These are phyloP conservation scores for Antheraea assamensis DNA, from an alignment of 2,888 invertebrate genomes.

Conservation along the genomic window DNA sequence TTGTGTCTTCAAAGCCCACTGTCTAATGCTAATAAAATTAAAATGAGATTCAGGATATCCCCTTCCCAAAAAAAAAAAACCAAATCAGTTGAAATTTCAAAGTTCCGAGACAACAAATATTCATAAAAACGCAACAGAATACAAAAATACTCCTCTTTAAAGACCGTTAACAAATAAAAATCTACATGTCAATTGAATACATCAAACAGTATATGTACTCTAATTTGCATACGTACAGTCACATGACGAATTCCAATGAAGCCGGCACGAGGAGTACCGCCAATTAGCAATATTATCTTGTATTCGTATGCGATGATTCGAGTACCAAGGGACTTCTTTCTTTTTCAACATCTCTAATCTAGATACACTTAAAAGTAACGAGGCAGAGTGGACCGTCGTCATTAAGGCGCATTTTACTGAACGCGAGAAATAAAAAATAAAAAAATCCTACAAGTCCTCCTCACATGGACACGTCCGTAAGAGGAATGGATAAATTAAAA, in stretches of 20 bases:
- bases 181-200: neutral
- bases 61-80: too few species aligned
- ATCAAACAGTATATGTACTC: neutral
- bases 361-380: slow-evolving; percentile 36
- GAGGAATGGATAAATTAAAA: slow-evolving; percentile 52
- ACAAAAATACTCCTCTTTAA: neutral
- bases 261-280: slow-evolving; percentile 62
- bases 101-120: too few species aligned
- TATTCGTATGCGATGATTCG: slow-evolving; percentile 65
- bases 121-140: too few species aligned
- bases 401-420: slow-evolving; percentile 41
- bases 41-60: too few species aligned
- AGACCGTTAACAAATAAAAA: neutral
- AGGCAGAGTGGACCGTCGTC: slow-evolving; percentile 31
- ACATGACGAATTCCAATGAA: slow-evolving; percentile 70
- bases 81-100: too few species aligned
- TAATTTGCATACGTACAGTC: slow-evolving; percentile 62
- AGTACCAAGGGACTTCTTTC: slow-evolving; percentile 72
- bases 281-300: slow-evolving; percentile 67
- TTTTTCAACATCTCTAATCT: slow-evolving; percentile 71
- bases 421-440: slow-evolving; percentile 30
- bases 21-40: too few species aligned
- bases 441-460: slow-evolving; percentile 32
- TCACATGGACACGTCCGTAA: slow-evolving; percentile 41
- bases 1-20: too few species aligned